Percentiles rank a stretch among this genome's conserved stretches.
Evolutionary conservation across 2,113 vertebrate genomes (phyloP).

Genomic region (Zosterops lateralis): DNA sequence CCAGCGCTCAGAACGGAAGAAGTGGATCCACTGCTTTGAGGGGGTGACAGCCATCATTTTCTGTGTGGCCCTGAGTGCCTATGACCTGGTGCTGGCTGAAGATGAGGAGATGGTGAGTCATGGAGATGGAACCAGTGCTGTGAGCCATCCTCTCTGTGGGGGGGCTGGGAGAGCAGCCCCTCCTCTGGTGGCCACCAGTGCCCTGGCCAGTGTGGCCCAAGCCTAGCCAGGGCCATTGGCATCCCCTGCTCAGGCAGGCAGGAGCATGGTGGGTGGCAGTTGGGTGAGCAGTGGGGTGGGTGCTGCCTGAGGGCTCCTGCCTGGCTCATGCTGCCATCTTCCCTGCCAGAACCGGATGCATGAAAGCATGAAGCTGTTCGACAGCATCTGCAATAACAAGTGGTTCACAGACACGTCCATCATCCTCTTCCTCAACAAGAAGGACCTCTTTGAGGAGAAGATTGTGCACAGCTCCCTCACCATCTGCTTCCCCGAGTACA

Average conservation of each 20-base stretch:
- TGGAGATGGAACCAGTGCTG: fast-evolving
- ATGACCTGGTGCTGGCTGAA: slow-evolving; percentile 95
- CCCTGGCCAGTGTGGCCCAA: neutral
- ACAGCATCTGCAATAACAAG: slow-evolving; percentile 99
- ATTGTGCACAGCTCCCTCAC: slow-evolving; percentile 89
- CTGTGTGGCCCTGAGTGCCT: slow-evolving; percentile 95
- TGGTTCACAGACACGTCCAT: slow-evolving; percentile 99
- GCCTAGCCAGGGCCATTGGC: neutral
- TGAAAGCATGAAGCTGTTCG: slow-evolving; percentile 99
- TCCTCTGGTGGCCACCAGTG: neutral
- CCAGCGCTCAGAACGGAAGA: slow-evolving; percentile 96
- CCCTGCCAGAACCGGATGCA: slow-evolving; percentile 94
- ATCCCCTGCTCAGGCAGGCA: neutral
- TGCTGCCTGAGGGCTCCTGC: neutral
- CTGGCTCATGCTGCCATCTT: neutral
- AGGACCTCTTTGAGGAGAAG: slow-evolving; percentile 99
- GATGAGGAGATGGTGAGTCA: slow-evolving; percentile 96
- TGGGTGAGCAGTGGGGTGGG: neutral
- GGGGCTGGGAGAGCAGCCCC: neutral
- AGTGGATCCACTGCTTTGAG: slow-evolving; percentile 99
- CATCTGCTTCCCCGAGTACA: slow-evolving; percentile 96
- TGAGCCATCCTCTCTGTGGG: fast-evolving
- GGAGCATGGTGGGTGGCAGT: neutral
- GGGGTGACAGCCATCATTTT: slow-evolving; percentile 98
- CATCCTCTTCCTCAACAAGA: slow-evolving; percentile 99